A percentile compares a stretch with the other conserved stretches of the same genome.
phyloP scores from a whole-genome alignment of 2,888 invertebrate species.

The Lasioglossum morio region DNA sequence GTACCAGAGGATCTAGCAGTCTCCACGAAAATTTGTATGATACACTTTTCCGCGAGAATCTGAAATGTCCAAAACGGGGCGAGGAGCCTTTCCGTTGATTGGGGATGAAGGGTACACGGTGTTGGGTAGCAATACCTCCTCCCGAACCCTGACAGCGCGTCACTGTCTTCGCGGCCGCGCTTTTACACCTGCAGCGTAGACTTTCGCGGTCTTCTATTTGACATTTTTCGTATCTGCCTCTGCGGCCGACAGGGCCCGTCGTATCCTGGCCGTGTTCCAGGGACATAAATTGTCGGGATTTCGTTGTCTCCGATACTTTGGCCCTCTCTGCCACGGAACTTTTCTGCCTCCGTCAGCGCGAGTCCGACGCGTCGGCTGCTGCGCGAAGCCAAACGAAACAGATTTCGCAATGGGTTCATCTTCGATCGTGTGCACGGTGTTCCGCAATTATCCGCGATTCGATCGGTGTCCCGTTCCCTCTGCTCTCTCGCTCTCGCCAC shows the following conservation, averaged over 20 bases:
- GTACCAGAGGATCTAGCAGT: not conserved
- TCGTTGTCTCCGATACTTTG: conserved; percentile 65
- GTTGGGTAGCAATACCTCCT: not conserved
- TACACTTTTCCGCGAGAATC: no score
- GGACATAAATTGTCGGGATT: conserved; percentile 69
- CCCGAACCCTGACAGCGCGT: not conserved
- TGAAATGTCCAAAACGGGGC: no score
- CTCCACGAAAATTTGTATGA: no score
- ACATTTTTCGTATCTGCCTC: conserved; percentile 56
- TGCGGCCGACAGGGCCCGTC: conserved; percentile 32
- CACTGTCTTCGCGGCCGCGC: not conserved
- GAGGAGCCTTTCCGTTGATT: not conserved
- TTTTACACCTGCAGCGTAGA: conserved; percentile 26
- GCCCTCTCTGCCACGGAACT: conserved; percentile 29
- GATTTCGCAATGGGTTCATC: conserved; percentile 40
- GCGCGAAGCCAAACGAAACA: conserved; percentile 12
- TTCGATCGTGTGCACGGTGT: conserved; percentile 31
- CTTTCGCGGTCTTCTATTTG: conserved; percentile 50
- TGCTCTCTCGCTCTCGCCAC: not conserved
- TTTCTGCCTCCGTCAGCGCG: conserved; percentile 48
- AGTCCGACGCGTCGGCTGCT: conserved; percentile 24
- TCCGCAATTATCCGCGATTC: conserved; percentile 17
- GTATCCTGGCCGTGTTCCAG: conserved; percentile 64
- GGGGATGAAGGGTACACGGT: not conserved
- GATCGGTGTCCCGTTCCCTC: conserved; percentile 21